Base-by-base conservation (phyloP, 64 coral and sea anemone genomes). In the Porites australiensis region DNA sequence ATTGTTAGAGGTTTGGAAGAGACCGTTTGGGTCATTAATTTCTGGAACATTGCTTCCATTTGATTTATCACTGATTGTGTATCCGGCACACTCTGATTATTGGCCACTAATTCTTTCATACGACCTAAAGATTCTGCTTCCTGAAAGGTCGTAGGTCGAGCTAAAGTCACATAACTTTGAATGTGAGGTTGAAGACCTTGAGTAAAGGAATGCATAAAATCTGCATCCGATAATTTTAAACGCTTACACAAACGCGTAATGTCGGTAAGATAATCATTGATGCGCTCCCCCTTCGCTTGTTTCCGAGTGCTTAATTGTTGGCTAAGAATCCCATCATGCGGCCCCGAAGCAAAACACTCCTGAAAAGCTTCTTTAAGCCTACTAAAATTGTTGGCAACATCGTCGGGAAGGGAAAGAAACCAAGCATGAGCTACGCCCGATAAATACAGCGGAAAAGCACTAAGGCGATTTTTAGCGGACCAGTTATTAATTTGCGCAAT, bases 121-220 rank as follows among this genome's bases (percentile, higher is more conserved):
- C 54, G 45, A 1, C 68, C 85, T 12, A 87, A 45, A 9, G 58
- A 72, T 74, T 87, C 85, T n/a, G 66, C 85, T 19, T 87, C 85
- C 8, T 67, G 65, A 12, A 87, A 44, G 0, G 46, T 74, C 21
- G 74, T 70, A 21, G 85, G 85, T 46, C 23, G 47, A 4, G 8
- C 14, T 87, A 87, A 58, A 1, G 53, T 6, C 12, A 87, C 85
- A 73, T 87, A 54, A 3, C 19, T 50, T 53, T 73, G 67, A 19
- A 87, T 10, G 13, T 87, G 47, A 8, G 64, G 3, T 22, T 71
- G 69, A 3, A 87, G 15, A 3, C 85, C 69, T 23, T 50, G 19
- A 5, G 74, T 87, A 21, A 87, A 87, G 16, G 74, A 73, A 18
- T 52, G 66, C 68, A 87, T 73, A 6, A 22, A 18, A 5, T 87